Evolutionary conservation across 2,113 vertebrate genomes (phyloP).

Genomic region (Pygoscelis adeliae): DNA sequence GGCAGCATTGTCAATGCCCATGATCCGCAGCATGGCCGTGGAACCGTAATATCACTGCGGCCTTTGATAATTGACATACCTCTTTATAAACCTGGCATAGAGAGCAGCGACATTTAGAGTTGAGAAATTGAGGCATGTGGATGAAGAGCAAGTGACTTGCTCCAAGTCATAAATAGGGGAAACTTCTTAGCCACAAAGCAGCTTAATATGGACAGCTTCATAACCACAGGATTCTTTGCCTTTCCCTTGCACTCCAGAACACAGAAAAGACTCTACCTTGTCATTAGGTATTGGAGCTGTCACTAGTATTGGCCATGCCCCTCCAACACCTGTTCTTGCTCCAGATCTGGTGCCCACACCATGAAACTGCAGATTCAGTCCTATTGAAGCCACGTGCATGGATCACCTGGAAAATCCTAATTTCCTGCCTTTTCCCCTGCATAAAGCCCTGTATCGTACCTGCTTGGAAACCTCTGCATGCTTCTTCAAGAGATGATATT

Average conservation of each 20-base stretch:
- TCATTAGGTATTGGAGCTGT: not conserved
- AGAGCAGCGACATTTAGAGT: not conserved
- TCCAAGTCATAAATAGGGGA: not conserved
- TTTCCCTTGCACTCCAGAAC: not conserved
- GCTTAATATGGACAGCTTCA: not conserved
- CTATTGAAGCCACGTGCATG: not conserved
- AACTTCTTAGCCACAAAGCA: not conserved
- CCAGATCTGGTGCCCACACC: not conserved
- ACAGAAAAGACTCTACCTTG: not conserved
- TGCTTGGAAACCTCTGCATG: not conserved
- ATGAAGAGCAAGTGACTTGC: not conserved
- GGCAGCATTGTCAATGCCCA: not conserved
- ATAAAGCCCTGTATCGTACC: not conserved
- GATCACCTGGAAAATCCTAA: not conserved
- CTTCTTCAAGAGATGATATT: not conserved
- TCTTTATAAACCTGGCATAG: not conserved
- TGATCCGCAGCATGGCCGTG: not conserved
- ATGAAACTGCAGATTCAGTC: not conserved
- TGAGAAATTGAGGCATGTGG: not conserved
- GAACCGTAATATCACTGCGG: not conserved
- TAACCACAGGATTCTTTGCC: not conserved
- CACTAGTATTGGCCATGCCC: not conserved
- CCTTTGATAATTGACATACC: not conserved
- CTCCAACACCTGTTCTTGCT: fast-evolving
- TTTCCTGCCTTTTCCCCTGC: not conserved